Percentiles rank a stretch among this genome's conserved stretches.
Evolutionary conservation across 2,113 vertebrate species (phyloP).

Genomic region (Bothrops jararaca): DNA sequence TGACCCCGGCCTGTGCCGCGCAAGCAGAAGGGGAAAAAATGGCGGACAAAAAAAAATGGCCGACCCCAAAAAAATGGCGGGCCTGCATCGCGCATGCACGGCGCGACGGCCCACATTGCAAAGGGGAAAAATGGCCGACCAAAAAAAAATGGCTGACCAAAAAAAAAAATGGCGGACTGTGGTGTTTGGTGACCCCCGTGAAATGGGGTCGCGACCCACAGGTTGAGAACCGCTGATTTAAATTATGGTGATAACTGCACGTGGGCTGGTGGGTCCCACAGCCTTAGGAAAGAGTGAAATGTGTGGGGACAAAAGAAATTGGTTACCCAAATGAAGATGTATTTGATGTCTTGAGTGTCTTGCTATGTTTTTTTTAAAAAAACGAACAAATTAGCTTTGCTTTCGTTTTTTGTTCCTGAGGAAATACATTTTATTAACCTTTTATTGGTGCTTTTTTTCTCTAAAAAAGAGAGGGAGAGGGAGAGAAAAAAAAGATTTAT

Average conservation of each 20-base stretch:
- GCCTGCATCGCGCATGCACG: too few species aligned
- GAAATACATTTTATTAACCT: conserved; percentile 29
- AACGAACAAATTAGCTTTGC: background rate
- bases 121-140: too few species aligned
- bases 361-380: background rate
- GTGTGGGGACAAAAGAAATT: background rate
- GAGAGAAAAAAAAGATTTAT: conserved; percentile 4
- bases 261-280: background rate
- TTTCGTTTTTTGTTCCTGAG: background rate
- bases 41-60: too few species aligned
- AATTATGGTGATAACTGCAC: background rate
- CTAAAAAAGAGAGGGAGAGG: conserved; percentile 9
- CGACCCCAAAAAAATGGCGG: too few species aligned
- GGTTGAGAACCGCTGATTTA: too few species aligned
- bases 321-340: background rate
- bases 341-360: background rate
- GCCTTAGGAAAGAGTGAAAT: background rate
- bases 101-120: too few species aligned
- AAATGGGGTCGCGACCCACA: too few species aligned
- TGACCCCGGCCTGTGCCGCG: too few species aligned
- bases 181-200: too few species aligned
- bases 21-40: too few species aligned
- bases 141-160: too few species aligned
- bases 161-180: too few species aligned
- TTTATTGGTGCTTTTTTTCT: conserved; percentile 26